phyloP scores from a whole-genome alignment of 2,888 invertebrate species.

The Blera fallax region DNA sequence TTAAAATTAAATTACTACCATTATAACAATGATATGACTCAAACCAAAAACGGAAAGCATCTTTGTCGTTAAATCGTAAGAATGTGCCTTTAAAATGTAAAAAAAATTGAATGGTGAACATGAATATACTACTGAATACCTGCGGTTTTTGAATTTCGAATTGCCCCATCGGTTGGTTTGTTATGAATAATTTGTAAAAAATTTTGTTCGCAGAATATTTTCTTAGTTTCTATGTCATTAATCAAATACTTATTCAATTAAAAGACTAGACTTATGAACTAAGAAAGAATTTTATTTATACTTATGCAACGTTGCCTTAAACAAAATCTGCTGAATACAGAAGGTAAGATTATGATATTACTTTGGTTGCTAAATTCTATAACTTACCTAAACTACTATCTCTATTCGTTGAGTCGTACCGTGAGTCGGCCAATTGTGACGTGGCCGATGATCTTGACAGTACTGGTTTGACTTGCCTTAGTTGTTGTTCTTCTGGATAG shows the following conservation, averaged over 20 bases:
- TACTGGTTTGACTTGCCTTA: slow-evolving; percentile 79
- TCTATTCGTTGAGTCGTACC: slow-evolving; percentile 79
- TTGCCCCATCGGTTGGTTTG: slow-evolving; percentile 27
- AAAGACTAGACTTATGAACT: slow-evolving; percentile 3
- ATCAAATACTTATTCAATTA: slow-evolving; percentile 11
- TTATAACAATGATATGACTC: background rate
- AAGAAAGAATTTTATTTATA: background rate
- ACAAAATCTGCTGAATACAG: slow-evolving; percentile 59
- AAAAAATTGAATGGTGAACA: slow-evolving; percentile 12
- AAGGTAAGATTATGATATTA: slow-evolving; percentile 14
- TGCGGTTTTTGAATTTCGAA: slow-evolving; percentile 29
- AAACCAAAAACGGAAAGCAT: background rate
- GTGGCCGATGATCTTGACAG: slow-evolving; percentile 76
- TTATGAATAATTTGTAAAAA: background rate
- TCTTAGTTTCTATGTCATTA: background rate
- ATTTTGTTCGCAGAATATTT: background rate
- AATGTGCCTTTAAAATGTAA: slow-evolving; percentile 24
- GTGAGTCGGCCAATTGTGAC: slow-evolving; percentile 76
- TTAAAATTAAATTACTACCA: background rate
- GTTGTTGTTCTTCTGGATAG: slow-evolving; percentile 81
- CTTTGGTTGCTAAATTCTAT: background rate
- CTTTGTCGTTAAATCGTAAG: background rate
- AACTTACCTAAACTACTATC: slow-evolving; percentile 81
- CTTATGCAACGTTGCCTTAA: slow-evolving; percentile 27
- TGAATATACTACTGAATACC: slow-evolving; percentile 31